These are phyloP conservation scores for Prochilodus magdalenae DNA, from an alignment of 2,113 vertebrate genomes.

Conservation along the genomic window DNA sequence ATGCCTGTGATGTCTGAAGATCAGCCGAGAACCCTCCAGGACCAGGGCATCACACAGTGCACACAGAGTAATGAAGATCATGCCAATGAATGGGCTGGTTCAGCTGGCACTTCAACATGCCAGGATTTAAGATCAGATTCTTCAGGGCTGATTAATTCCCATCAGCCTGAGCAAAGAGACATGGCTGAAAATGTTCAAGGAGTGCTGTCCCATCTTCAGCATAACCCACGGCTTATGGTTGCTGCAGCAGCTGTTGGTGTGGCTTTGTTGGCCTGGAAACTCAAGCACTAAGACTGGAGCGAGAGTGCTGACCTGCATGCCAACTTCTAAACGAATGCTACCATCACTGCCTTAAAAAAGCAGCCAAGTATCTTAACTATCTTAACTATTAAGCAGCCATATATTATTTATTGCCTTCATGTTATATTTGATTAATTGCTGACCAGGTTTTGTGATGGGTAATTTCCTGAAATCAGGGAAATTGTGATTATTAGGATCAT, in stretches of 20 bases:
- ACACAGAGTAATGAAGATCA: conserved; percentile 16
- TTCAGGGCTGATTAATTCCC: background rate
- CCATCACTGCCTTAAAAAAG: background rate
- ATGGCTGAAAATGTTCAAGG: conserved; percentile 13
- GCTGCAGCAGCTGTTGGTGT: conserved; percentile 65
- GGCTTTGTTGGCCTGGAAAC: conserved; percentile 66
- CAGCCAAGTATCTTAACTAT: background rate
- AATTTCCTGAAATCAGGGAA: background rate
- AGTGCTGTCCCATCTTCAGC: background rate
- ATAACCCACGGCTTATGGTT: conserved; percentile 58
- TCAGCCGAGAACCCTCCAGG: background rate
- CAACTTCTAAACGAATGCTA: background rate
- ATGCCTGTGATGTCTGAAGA: background rate
- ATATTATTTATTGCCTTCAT: conserved; percentile 15
- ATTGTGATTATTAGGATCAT: background rate
- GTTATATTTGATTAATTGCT: background rate
- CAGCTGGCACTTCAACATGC: background rate
- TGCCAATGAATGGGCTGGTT: background rate
- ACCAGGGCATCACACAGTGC: conserved; percentile 21
- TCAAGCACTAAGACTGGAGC: conserved; percentile 59
- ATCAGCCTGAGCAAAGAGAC: conserved; percentile 15
- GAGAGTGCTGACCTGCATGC: background rate
- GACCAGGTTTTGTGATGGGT: background rate
- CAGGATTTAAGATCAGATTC: conserved; percentile 20
- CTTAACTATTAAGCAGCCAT: background rate